Percentiles rank a stretch among this genome's conserved stretches.
Evolutionary conservation across 2,113 vertebrate species (phyloP).

Genomic region (Setophaga coronata): DNA sequence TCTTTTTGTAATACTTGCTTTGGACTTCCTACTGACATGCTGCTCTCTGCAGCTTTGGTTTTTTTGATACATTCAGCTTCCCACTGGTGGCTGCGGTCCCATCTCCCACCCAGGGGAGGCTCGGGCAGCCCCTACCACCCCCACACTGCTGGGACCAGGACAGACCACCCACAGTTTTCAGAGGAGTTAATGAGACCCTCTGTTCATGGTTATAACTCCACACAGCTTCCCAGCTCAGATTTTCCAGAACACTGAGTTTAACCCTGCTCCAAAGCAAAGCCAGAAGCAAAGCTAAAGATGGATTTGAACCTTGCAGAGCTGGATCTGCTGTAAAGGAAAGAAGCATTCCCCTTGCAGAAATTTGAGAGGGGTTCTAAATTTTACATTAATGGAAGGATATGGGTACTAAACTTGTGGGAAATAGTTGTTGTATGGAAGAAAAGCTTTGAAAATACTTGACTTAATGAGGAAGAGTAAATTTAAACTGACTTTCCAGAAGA

Average conservation of each 20-base stretch:
- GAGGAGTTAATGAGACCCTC: background rate
- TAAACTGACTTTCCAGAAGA: background rate
- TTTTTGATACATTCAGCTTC: background rate
- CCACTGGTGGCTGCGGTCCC: background rate
- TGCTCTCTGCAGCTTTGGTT: accelerated
- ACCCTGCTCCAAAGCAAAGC: background rate
- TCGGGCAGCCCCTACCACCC: background rate
- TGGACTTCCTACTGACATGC: background rate
- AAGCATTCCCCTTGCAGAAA: background rate
- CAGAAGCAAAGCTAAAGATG: background rate
- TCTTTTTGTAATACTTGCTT: background rate
- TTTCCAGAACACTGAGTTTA: background rate
- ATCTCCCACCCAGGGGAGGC: background rate
- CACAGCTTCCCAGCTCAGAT: background rate
- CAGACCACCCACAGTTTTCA: background rate
- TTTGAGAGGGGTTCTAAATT: background rate
- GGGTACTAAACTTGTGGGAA: background rate
- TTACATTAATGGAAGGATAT: background rate
- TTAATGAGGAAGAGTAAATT: background rate
- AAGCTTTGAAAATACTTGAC: background rate
- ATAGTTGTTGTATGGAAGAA: background rate
- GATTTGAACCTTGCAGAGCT: background rate
- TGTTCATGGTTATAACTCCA: background rate
- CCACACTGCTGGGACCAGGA: background rate
- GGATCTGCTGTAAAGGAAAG: background rate